phyloP scores from a whole-genome alignment of 2,797 vertebrate genomes.

The Fistularia tabacaria region DNA sequence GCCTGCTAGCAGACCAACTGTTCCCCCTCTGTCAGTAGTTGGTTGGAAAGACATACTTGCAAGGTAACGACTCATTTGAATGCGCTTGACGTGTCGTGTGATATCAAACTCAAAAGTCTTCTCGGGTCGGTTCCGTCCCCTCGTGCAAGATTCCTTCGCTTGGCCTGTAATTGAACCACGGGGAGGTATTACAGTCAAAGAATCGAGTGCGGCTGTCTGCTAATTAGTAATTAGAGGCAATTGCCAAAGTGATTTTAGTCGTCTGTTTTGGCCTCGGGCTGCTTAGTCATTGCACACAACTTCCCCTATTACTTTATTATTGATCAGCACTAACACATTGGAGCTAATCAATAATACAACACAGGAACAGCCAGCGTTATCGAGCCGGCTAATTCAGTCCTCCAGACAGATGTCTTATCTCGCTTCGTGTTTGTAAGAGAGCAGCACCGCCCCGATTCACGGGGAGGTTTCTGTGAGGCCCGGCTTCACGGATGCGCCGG shows the following conservation, averaged over 20 bases:
- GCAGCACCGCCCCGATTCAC: conserved; percentile 46
- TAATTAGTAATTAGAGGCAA: conserved; percentile 67
- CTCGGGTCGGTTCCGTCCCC: background rate
- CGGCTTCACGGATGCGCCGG: conserved; percentile 26
- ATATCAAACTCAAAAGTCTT: too few relatives aligned
- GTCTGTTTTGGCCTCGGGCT: conserved; percentile 53
- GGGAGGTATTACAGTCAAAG: conserved; percentile 34
- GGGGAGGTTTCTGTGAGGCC: conserved; percentile 39
- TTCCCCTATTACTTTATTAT: conserved; percentile 54
- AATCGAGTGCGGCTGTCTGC: conserved; percentile 37
- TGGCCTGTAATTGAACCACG: conserved; percentile 47
- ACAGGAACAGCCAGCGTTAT: conserved; percentile 28
- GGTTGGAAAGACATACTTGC: too few relatives aligned
- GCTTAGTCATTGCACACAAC: conserved; percentile 46
- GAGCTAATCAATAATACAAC: conserved; percentile 22
- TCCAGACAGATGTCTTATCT: conserved; percentile 21
- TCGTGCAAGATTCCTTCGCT: conserved; percentile 48
- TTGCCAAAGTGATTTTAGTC: conserved; percentile 50
- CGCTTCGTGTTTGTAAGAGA: conserved; percentile 55
- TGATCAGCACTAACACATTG: conserved; percentile 41
- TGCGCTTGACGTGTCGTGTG: too few relatives aligned
- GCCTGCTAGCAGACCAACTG: too few relatives aligned
- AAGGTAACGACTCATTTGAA: too few relatives aligned
- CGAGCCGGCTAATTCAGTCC: conserved; percentile 38
- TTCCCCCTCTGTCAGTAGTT: too few relatives aligned